Conservation (phyloP, 1,140 invertebrate genomes). For the Drosophila punjabiensis region DNA sequence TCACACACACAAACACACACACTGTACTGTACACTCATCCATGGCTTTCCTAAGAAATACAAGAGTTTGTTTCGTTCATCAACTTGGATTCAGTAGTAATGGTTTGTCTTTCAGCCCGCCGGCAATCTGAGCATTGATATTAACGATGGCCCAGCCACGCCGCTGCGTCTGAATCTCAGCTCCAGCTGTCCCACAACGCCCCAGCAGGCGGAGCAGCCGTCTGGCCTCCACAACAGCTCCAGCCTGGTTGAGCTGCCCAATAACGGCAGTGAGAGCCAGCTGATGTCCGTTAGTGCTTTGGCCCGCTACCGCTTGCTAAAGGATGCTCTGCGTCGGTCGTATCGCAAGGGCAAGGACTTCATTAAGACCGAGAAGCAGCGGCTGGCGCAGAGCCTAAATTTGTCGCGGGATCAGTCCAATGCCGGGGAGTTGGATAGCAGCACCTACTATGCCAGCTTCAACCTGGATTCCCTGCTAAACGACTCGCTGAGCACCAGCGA, state of each 20-base stretch:
- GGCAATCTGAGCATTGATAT: conserved; percentile 63
- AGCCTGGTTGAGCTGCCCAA: conserved; percentile 53
- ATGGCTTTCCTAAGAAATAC: conserved; percentile 44
- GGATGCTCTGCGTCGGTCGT: conserved; percentile 72
- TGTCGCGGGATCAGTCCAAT: conserved; percentile 56
- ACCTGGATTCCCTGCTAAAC: conserved; percentile 65
- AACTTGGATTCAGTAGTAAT: conserved; percentile 35
- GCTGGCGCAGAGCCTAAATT: conserved; percentile 51
- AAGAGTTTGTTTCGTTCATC: conserved; percentile 43
- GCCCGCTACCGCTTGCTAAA: conserved; percentile 69
- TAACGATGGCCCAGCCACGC: conserved; percentile 40
- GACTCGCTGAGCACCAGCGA: conserved; percentile 61
- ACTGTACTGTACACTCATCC: conserved; percentile 27
- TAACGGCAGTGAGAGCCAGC: conserved; percentile 46
- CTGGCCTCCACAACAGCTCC: conserved; percentile 34
- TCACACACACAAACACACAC: not conserved
- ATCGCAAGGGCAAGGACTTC: conserved; percentile 76
- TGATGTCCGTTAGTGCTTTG: conserved; percentile 62
- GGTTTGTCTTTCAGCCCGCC: conserved; percentile 59
- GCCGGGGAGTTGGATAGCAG: conserved; percentile 61
- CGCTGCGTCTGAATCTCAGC: conserved; percentile 42
- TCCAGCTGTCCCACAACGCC: conserved; percentile 74
- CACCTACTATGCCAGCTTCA: conserved; percentile 59
- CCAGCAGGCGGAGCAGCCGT: conserved; percentile 41
- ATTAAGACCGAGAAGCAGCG: conserved; percentile 62